Conservation (phyloP, 2,888 invertebrate genomes). For the Aphodius sticticus region DNA sequence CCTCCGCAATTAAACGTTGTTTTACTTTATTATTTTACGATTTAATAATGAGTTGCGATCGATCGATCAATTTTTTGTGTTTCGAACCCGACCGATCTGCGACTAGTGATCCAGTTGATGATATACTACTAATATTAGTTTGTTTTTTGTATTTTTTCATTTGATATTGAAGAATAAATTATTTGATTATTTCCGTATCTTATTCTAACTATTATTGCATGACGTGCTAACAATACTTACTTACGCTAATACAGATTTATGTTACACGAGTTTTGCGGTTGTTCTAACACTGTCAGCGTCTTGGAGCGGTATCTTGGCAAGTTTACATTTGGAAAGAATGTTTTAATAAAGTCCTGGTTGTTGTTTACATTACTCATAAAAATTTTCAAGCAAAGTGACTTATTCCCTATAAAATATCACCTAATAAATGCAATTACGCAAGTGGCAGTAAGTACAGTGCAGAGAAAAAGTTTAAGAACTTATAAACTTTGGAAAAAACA, state of each 20-base stretch:
- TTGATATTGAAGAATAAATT: conserved; percentile 31
- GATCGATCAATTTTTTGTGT: too few relatives aligned
- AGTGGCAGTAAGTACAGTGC: too few relatives aligned
- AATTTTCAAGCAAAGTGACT: not conserved
- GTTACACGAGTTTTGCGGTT: not conserved
- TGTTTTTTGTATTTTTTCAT: conserved; percentile 32
- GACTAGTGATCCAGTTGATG: conserved; percentile 9
- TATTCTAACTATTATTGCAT: conserved; percentile 34
- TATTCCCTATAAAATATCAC: too few relatives aligned
- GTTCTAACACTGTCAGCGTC: not conserved
- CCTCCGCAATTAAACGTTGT: conserved; percentile 30
- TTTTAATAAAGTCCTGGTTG: not conserved
- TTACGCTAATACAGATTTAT: not conserved
- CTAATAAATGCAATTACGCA: too few relatives aligned
- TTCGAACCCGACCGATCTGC: not conserved
- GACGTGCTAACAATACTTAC: conserved; percentile 4
- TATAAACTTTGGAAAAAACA: too few relatives aligned
- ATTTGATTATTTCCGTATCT: conserved; percentile 29
- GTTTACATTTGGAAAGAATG: not conserved
- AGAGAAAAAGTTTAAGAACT: too few relatives aligned
- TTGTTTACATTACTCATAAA: not conserved
- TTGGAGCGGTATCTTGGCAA: not conserved
- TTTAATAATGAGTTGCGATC: conserved; percentile 13
- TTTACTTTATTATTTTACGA: conserved; percentile 20
- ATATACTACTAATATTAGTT: conserved; percentile 24